Conservation (phyloP, 1,140 invertebrate genomes). For the Drosophila eugracilis region DNA sequence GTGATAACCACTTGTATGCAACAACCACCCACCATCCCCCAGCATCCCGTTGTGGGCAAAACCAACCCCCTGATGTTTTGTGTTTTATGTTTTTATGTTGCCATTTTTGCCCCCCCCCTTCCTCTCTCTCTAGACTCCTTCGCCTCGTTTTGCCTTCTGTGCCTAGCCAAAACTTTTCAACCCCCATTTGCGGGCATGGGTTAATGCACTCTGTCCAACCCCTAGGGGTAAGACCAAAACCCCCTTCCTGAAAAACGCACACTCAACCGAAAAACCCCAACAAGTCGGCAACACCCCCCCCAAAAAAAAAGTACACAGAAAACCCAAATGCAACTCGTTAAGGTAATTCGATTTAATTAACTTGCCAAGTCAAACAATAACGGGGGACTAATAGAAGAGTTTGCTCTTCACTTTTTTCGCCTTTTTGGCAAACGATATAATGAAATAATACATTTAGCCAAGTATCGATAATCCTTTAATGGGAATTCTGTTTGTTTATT, state of each 20-base stretch:
- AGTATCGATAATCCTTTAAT: slow-evolving; percentile 23
- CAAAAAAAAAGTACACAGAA: slow-evolving; percentile 6
- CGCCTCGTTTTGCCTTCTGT: slow-evolving; percentile 20
- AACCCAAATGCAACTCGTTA: slow-evolving; percentile 34
- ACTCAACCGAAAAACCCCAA: too few relatives aligned
- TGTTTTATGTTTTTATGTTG: slow-evolving; percentile 16
- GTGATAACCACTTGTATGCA: slow-evolving; percentile 79
- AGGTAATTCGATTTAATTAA: slow-evolving; percentile 77
- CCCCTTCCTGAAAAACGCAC: too few relatives aligned
- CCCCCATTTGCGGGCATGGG: slow-evolving; percentile 63
- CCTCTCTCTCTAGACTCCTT: too few relatives aligned
- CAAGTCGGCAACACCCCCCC: slow-evolving; percentile 11
- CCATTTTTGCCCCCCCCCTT: too few relatives aligned
- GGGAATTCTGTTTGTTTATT: not conserved
- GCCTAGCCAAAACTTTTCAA: slow-evolving; percentile 60
- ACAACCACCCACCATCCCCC: slow-evolving; percentile 52
- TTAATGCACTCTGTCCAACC: slow-evolving; percentile 87
- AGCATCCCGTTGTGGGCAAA: slow-evolving; percentile 28
- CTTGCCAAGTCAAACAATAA: slow-evolving; percentile 45
- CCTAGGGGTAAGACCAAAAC: slow-evolving; percentile 9
- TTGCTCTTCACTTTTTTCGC: slow-evolving; percentile 9
- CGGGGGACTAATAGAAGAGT: not conserved
- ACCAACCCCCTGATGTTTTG: slow-evolving; percentile 32
- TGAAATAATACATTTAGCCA: slow-evolving; percentile 20
- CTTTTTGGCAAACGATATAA: not conserved